phyloP scores from a whole-genome alignment of 2,888 invertebrate species.

The Drosophila pseudotalamancana region DNA sequence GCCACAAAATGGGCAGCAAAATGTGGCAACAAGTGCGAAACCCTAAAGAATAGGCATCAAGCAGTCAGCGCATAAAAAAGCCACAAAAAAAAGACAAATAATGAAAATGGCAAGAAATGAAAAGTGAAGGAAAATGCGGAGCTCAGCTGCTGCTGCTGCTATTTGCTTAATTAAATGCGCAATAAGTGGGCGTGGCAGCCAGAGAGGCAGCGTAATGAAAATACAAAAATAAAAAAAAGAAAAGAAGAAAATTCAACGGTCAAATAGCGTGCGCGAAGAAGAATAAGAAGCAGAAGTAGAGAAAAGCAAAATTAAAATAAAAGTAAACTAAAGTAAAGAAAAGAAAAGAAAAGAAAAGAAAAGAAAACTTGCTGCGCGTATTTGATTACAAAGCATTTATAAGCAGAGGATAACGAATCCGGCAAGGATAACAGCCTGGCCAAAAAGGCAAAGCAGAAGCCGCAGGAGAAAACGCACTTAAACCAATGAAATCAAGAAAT shows the following conservation, averaged over 20 bases:
- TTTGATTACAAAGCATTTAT: conserved; percentile 72
- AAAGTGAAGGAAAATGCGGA: conserved; percentile 21
- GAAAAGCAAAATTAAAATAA: conserved; percentile 23
- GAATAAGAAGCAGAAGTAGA: conserved; percentile 37
- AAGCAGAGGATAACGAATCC: conserved; percentile 29
- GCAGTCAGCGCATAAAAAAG: conserved; percentile 28
- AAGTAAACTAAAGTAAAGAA: conserved; percentile 37
- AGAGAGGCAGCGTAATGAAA: conserved; percentile 1
- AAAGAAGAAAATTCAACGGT: conserved; percentile 35
- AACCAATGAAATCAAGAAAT: conserved; percentile 59
- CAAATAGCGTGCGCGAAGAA: conserved; percentile 48
- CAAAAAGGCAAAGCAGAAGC: conserved; percentile 24
- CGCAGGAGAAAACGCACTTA: conserved; percentile 28
- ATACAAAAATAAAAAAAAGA: conserved; percentile 5
- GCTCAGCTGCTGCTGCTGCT: conserved; percentile 54
- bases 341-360: conserved; percentile 15
- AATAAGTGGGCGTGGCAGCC: conserved; percentile 40
- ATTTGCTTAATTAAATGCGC: conserved; percentile 75
- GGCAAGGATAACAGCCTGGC: conserved; percentile 34
- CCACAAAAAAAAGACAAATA: conserved; percentile 6
- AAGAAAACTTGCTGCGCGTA: conserved; percentile 34
- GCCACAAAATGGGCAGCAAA: conserved; percentile 55
- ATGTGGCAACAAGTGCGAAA: conserved; percentile 52
- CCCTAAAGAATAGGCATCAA: conserved; percentile 51
- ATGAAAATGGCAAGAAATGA: conserved; percentile 9